Conservation (phyloP, 1,140 invertebrate genomes). For the Anastrepha obliqua region DNA sequence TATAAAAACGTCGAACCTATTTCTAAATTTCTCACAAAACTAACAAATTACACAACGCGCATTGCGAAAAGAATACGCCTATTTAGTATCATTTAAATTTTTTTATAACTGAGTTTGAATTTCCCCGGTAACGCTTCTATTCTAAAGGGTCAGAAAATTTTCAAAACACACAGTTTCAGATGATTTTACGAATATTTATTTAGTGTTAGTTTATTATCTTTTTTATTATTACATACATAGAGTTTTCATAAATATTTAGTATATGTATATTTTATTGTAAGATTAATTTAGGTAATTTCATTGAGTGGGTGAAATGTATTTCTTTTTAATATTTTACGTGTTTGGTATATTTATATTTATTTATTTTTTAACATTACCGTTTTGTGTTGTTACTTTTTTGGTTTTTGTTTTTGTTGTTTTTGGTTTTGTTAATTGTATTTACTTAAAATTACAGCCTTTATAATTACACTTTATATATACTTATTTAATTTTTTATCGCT, state of each 20-base stretch:
- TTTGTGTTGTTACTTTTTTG: slow-evolving; percentile 4
- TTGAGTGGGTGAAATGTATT: slow-evolving; percentile 50
- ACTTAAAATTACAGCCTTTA: slow-evolving; percentile 75
- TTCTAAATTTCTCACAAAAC: too few relatives aligned
- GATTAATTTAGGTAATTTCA: slow-evolving; percentile 50
- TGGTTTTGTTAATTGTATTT: slow-evolving; percentile 55
- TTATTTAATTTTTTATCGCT: slow-evolving; percentile 31
- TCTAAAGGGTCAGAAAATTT: too few relatives aligned
- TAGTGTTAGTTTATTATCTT: slow-evolving; percentile 62
- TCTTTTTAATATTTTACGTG: slow-evolving; percentile 42
- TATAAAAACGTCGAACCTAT: too few relatives aligned
- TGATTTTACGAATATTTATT: slow-evolving; percentile 61
- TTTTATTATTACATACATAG: slow-evolving; percentile 60
- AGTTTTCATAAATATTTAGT: slow-evolving; percentile 57
- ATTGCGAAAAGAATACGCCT: too few relatives aligned
- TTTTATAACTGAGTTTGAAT: too few relatives aligned
- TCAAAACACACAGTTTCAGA: slow-evolving; percentile 3
- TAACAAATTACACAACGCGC: too few relatives aligned
- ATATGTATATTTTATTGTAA: slow-evolving; percentile 57
- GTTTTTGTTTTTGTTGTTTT: slow-evolving; percentile 1
- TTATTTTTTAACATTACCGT: slow-evolving; percentile 44
- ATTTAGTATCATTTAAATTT: too few relatives aligned
- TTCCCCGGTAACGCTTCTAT: too few relatives aligned
- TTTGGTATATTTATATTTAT: slow-evolving; percentile 63
- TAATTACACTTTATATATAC: slow-evolving; percentile 67